Base-by-base conservation (phyloP, 2,797 vertebrate genomes). In the Rallus crepitans region DNA sequence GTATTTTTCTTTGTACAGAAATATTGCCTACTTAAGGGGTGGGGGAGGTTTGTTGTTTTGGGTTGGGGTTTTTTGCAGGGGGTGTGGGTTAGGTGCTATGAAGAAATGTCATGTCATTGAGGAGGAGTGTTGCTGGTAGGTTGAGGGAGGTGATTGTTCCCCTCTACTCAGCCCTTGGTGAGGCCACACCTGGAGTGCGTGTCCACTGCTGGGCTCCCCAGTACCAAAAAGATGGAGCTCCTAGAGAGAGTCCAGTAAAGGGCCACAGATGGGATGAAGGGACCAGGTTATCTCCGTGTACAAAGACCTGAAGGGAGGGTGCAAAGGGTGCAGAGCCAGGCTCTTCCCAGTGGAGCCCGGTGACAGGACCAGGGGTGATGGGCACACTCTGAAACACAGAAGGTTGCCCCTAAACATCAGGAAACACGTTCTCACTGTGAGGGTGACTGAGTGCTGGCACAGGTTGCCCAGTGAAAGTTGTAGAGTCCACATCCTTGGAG, bases 201-300 rank as follows among this genome's bases (percentile, higher is more conserved):
- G n/a, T 47, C 24, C 24, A 33, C 9, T 78, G 52, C 55, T 28
- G 37, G 61, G 20, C 18, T 61, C 9, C 21, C 4, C 15, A 14
- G n/a, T 75, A 82, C 35, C 37, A 24, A 65, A 80, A 20, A 11
- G 24, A n/a, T 11, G 9, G 23, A 82, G 11, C 4, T 82, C 1
- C 48, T 52, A 24, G 24, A 72, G 11, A 15, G 39, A 24, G n/a
- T 53, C 24, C 75, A 68, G 21, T 5, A 52, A 75, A 71, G 42
- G 7, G 16, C 42, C n/a, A 20, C 0, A 0, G 28, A 52, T 65
- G 6, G 39, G n/a, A 20, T 30, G 24, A 47, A 59, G n/a, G n/a
- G 20, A 35, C n/a, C 25, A 8, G 71, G 50, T 23, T 25, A n/a
- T 20, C 19, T 20, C 13, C 33, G 20, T 23, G 47, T 48, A 19